phyloP scores from a whole-genome alignment of 2,797 vertebrate species.

The Acanthis flammea region DNA sequence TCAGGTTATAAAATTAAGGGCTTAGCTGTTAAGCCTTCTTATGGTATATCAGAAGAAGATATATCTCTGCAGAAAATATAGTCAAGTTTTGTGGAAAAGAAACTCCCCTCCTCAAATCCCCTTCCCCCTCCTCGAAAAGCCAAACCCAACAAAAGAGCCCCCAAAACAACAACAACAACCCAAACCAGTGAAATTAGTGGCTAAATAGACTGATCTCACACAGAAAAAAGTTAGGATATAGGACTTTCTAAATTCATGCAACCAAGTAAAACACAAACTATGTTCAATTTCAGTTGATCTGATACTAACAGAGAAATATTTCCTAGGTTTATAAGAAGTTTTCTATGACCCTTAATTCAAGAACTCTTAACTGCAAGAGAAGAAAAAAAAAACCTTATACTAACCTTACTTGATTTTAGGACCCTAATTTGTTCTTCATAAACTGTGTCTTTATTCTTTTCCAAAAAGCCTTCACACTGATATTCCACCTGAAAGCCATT shows the following conservation, averaged over 20 bases:
- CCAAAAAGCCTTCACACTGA: constrained; percentile 96
- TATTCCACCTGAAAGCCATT: constrained; percentile 89
- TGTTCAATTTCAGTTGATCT: not conserved
- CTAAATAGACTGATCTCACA: not conserved
- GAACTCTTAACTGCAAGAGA: not conserved
- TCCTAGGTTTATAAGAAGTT: not conserved
- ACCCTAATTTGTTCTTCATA: constrained; percentile 98
- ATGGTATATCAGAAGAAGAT: not conserved
- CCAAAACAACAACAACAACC: not conserved
- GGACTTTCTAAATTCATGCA: not conserved
- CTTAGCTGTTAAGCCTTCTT: not conserved
- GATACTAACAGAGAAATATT: not conserved
- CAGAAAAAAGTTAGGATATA: not conserved
- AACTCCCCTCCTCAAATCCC: accelerated
- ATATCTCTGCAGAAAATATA: not conserved
- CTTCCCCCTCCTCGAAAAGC: no score
- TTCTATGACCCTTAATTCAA: not conserved
- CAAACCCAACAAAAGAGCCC: not conserved
- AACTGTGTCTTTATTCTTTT: constrained; percentile 98
- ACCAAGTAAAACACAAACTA: not conserved
- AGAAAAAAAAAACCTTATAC: not conserved
- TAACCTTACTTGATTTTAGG: constrained; percentile 96
- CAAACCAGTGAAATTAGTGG: not conserved
- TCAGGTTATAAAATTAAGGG: not conserved
- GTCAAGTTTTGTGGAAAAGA: not conserved